Evolutionary conservation across 1,140 invertebrate species (phyloP).

Genomic region (Microplitis demolitor): DNA sequence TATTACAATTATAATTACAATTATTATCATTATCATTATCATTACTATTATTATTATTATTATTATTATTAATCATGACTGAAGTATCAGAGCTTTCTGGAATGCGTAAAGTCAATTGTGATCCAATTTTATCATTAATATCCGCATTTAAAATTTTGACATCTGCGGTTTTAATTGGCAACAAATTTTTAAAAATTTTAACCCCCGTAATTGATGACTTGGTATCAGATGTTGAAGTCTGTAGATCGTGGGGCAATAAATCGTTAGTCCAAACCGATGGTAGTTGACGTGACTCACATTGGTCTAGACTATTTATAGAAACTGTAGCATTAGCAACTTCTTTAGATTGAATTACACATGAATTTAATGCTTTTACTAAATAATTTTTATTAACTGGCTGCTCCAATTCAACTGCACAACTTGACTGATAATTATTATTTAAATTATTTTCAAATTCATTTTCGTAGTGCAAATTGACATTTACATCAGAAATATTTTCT

Average conservation of each 20-base stretch:
- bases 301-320: background rate
- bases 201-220: background rate
- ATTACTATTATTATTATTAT: constrained; percentile 9
- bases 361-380: background rate
- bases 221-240: background rate
- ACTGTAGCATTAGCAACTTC: background rate
- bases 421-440: background rate
- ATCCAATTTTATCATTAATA: background rate
- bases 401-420: background rate
- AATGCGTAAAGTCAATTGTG: constrained; percentile 10
- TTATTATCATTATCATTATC: no score
- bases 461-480: background rate
- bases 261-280: background rate
- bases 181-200: background rate
- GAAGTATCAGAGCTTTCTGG: background rate
- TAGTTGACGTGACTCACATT: background rate
- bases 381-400: background rate
- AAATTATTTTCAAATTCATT: background rate
- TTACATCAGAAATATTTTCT: background rate
- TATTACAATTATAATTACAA: no score
- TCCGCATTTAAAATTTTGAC: background rate
- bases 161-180: background rate
- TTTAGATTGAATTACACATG: background rate
- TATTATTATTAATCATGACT: background rate
- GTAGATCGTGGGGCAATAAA: background rate